phyloP scores from a whole-genome alignment of 2,797 vertebrate genomes.

The Lophura swinhoii region DNA sequence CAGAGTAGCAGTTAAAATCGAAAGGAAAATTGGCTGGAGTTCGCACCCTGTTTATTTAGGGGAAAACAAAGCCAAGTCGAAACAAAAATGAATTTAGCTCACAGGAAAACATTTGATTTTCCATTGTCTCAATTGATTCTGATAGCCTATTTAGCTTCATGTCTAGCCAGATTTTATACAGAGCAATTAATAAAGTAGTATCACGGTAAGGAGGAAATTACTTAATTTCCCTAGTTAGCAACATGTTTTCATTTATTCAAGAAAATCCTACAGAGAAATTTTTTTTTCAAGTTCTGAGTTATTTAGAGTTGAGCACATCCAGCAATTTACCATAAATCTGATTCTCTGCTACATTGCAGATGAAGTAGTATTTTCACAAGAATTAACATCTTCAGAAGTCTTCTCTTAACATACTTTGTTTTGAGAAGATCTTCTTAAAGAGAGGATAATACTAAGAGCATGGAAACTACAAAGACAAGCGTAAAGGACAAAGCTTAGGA shows the following conservation, averaged over 20 bases:
- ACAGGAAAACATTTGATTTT: neutral
- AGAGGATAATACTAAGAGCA: neutral
- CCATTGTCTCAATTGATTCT: neutral
- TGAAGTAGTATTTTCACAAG: neutral
- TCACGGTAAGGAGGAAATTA: neutral
- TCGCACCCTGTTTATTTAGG: neutral
- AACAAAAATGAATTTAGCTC: neutral
- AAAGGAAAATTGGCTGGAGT: neutral
- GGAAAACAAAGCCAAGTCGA: neutral
- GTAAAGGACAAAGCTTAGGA: neutral
- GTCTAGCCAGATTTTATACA: neutral
- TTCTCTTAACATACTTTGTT: neutral
- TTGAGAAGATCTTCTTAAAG: neutral
- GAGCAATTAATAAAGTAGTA: neutral
- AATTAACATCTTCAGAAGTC: neutral
- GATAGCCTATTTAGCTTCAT: neutral
- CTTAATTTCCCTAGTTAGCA: neutral
- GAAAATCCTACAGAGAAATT: neutral
- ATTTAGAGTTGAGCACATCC: neutral
- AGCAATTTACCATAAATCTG: neutral
- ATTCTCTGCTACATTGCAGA: neutral
- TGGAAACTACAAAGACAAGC: neutral
- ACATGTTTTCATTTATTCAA: neutral
- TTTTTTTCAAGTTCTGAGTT: neutral
- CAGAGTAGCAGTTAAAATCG: neutral